phyloP scores from a whole-genome alignment of 1,140 invertebrate genomes.

The Dendroctonus valens region DNA sequence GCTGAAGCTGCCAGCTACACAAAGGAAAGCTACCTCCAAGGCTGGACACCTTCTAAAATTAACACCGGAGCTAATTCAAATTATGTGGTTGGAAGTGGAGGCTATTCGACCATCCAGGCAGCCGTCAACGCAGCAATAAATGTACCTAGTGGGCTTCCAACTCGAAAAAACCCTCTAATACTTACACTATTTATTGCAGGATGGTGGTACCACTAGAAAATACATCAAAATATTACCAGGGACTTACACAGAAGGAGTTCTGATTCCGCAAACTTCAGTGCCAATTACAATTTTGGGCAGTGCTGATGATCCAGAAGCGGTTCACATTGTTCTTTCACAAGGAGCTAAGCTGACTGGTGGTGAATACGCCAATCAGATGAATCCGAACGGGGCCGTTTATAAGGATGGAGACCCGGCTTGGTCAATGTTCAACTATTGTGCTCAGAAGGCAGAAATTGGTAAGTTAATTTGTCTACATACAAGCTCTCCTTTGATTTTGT shows the following conservation, averaged over 20 bases:
- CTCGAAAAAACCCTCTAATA: neutral
- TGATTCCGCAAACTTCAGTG: conserved; percentile 11
- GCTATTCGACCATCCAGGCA: conserved; percentile 7
- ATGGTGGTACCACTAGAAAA: conserved; percentile 14
- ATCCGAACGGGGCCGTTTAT: conserved; percentile 2
- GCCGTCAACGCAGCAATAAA: conserved; percentile 11
- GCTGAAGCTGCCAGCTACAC: conserved; percentile 7
- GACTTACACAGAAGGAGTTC: conserved; percentile 6
- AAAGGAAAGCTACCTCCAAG: conserved; percentile 7
- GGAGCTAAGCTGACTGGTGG: conserved; percentile 5
- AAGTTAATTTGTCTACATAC: neutral
- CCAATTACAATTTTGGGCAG: conserved; percentile 16
- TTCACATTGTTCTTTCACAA: conserved; percentile 9
- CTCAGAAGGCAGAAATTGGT: conserved; percentile 6
- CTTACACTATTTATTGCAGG: neutral
- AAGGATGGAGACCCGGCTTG: conserved; percentile 21
- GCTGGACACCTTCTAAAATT: conserved; percentile 3
- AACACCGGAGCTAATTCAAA: neutral
- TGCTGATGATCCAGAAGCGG: conserved; percentile 7
- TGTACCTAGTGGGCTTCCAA: neutral
- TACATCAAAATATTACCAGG: conserved; percentile 5
- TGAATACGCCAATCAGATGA: conserved; percentile 5
- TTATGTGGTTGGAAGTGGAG: conserved; percentile 9
- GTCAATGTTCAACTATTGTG: conserved; percentile 12
- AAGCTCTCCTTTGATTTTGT: neutral